Conservation (phyloP, 1,140 invertebrate genomes). For the Eciton burchellii region DNA sequence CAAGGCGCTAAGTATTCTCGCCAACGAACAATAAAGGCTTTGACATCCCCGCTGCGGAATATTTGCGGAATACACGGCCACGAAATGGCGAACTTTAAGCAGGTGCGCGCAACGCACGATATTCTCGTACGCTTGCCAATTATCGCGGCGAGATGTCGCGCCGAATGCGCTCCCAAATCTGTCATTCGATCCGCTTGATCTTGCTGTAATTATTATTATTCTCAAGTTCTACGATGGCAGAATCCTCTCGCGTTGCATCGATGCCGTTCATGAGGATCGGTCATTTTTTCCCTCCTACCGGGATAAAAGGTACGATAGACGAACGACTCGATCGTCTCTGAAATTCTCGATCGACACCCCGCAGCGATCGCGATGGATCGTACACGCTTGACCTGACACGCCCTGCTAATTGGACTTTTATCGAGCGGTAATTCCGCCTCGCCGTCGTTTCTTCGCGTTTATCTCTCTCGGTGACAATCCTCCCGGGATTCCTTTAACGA, state of each 20-base stretch:
- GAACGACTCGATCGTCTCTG: not conserved
- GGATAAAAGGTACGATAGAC: not conserved
- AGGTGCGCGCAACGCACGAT: not conserved
- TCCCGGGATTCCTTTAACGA: too few relatives aligned
- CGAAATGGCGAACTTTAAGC: slow-evolving; percentile 19
- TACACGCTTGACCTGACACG: not conserved
- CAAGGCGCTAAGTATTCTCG: slow-evolving; percentile 47
- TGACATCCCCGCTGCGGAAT: slow-evolving; percentile 19
- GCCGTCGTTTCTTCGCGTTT: not conserved
- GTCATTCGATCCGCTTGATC: not conserved
- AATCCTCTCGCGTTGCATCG: too few relatives aligned
- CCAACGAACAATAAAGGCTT: slow-evolving; percentile 37
- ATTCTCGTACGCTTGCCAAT: too few relatives aligned
- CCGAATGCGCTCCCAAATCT: not conserved
- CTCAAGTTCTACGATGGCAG: too few relatives aligned
- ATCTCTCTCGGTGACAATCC: slow-evolving; percentile 15
- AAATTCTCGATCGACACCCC: not conserved
- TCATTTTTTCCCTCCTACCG: not conserved
- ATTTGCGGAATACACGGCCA: slow-evolving; percentile 35
- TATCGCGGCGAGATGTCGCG: not conserved
- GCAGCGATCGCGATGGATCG: not conserved
- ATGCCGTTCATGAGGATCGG: not conserved
- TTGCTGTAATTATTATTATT: too few relatives aligned
- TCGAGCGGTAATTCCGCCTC: not conserved
- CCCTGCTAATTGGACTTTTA: not conserved